A percentile compares a stretch with the other conserved stretches of the same genome.
phyloP scores from a whole-genome alignment of 2,113 vertebrate species.

The Alethe castanea region DNA sequence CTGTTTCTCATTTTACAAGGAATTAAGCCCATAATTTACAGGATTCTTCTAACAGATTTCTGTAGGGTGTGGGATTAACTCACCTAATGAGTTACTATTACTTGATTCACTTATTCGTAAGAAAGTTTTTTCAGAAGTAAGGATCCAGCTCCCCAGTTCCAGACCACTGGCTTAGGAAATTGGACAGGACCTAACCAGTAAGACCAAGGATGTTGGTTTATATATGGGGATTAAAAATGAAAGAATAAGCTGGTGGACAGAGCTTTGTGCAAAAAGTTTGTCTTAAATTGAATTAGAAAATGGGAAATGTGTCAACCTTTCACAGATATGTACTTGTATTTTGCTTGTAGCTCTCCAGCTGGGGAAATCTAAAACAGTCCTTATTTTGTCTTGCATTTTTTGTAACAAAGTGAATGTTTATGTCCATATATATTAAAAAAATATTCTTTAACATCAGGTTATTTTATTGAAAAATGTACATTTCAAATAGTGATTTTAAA shows the following conservation, averaged over 20 bases:
- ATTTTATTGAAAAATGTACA: not conserved
- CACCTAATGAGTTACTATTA: not conserved
- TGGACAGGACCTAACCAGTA: not conserved
- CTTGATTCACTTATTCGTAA: not conserved
- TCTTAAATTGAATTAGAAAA: not conserved
- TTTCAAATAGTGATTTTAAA: not conserved
- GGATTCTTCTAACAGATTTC: not conserved
- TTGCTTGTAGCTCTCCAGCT: not conserved
- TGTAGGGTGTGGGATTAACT: not conserved
- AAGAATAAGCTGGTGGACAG: not conserved
- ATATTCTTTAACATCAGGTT: too few species aligned
- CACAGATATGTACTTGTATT: accelerated
- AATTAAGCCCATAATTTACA: not conserved
- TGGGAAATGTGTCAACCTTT: accelerated
- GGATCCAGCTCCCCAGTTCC: not conserved
- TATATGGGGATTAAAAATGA: not conserved
- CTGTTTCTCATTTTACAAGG: not conserved
- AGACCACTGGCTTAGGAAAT: not conserved
- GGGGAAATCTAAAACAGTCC: not conserved
- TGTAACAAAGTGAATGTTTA: not conserved
- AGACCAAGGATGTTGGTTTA: not conserved
- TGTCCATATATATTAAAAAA: too few species aligned
- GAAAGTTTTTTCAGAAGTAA: not conserved
- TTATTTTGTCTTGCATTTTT: not conserved
- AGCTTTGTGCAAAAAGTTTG: not conserved